phyloP scores from a whole-genome alignment of 2,113 vertebrate genomes.

The Herpetotheres cachinnans region DNA sequence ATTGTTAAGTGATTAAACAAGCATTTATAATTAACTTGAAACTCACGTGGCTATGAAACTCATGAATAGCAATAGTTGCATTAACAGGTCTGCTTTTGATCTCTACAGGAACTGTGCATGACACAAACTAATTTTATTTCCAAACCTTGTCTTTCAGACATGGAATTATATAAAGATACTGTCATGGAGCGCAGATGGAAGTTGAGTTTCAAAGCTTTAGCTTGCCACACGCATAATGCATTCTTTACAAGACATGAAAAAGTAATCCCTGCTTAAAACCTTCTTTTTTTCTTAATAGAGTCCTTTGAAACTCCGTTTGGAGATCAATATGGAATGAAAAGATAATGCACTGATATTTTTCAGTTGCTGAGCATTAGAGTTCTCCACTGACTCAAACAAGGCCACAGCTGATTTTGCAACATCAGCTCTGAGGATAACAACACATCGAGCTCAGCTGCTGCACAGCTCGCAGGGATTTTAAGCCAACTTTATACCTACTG shows the following conservation, averaged over 20 bases:
- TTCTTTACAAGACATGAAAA: conserved; percentile 28
- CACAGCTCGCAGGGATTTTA: background rate
- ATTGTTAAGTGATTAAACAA: conserved; percentile 58
- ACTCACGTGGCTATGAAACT: background rate
- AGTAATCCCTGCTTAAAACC: conserved; percentile 1
- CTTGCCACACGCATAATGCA: background rate
- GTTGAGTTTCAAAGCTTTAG: conserved; percentile 36
- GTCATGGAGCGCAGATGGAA: background rate
- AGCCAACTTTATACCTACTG: background rate
- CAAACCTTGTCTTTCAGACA: conserved; percentile 20
- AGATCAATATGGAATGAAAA: conserved; percentile 28
- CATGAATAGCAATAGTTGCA: conserved; percentile 64
- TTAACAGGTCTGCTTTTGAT: conserved; percentile 56
- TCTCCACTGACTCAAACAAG: background rate
- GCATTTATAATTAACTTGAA: conserved; percentile 63
- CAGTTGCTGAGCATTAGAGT: conserved; percentile 2
- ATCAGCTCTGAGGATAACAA: background rate
- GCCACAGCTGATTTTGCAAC: background rate
- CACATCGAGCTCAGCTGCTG: background rate
- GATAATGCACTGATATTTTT: background rate
- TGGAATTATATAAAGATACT: conserved; percentile 8
- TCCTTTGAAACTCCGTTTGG: conserved; percentile 25
- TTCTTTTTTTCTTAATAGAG: background rate
- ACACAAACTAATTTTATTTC: conserved; percentile 42
- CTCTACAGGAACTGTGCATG: conserved; percentile 34